A percentile compares a stretch with the other conserved stretches of the same genome.
Conservation (phyloP, 2,888 invertebrate genomes). For the Cordylochernes scorpioides region DNA sequence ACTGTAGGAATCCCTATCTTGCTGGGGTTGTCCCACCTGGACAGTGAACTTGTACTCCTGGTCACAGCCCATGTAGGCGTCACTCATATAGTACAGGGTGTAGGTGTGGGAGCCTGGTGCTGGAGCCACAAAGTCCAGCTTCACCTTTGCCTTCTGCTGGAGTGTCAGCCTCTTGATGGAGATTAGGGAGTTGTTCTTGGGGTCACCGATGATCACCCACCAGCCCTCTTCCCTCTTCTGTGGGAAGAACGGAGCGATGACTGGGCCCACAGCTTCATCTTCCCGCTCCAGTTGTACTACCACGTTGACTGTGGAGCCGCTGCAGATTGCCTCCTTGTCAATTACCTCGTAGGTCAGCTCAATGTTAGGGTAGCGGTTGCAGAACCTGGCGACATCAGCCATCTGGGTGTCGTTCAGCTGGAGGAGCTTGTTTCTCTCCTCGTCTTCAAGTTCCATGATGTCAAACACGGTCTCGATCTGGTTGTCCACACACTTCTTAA, state of each 20-base stretch:
- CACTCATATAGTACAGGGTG: slow-evolving; percentile 94
- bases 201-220: slow-evolving; percentile 97
- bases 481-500: slow-evolving; percentile 71
- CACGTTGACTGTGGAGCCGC: slow-evolving; percentile 63
- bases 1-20: slow-evolving; percentile 14
- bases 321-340: slow-evolving; percentile 43
- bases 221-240: slow-evolving; percentile 36
- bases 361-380: slow-evolving; percentile 94
- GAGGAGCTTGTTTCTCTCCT: slow-evolving; percentile 34
- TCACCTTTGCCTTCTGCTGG: slow-evolving; percentile 64
- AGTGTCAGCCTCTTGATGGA: slow-evolving; percentile 89
- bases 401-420: slow-evolving; percentile 48
- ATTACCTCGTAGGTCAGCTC: slow-evolving; percentile 74
- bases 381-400: slow-evolving; percentile 93
- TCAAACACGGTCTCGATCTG: slow-evolving; percentile 77
- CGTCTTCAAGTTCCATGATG: slow-evolving; percentile 78
- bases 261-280: slow-evolving; percentile 84
- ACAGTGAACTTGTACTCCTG: slow-evolving; percentile 88
- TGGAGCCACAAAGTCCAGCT: slow-evolving; percentile 77
- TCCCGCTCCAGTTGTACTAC: slow-evolving; percentile 77
- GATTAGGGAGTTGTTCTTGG: slow-evolving; percentile 66
- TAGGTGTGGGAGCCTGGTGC: slow-evolving; percentile 48
- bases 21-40: slow-evolving; percentile 37
- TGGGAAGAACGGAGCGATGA: slow-evolving; percentile 93
- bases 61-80: slow-evolving; percentile 94